Conservation (phyloP, 2,113 vertebrate genomes). For the Uropsilus gracilis region DNA sequence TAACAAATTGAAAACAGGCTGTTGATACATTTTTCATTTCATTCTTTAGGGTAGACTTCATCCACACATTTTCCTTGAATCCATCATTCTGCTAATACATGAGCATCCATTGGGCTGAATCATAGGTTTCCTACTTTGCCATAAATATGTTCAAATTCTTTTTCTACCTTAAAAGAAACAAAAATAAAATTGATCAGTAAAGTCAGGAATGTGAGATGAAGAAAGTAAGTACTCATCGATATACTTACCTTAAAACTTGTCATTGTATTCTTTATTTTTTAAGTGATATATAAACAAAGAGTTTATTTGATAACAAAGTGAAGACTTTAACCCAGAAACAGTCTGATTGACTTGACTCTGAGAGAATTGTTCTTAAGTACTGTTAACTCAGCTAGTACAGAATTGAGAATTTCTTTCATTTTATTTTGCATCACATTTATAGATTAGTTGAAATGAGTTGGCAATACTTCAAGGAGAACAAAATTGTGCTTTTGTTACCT, state of each 20-base stretch:
- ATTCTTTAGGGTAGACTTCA: constrained; percentile 13
- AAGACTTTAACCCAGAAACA: too few species aligned
- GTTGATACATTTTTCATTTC: constrained; percentile 38
- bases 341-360: too few species aligned
- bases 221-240: not conserved
- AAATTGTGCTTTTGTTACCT: not conserved
- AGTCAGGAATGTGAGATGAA: not conserved
- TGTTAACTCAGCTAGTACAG: not conserved
- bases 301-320: too few species aligned
- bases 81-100: not conserved
- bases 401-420: not conserved
- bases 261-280: not conserved
- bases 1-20: constrained; percentile 16
- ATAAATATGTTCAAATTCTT: not conserved
- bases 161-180: not conserved
- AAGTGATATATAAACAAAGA: too few species aligned
- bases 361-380: not conserved
- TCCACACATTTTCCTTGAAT: not conserved
- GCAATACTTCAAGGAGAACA: not conserved
- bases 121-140: not conserved
- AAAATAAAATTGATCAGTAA: not conserved
- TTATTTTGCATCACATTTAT: not conserved
- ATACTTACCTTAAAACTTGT: not conserved
- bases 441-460: constrained; percentile 20
- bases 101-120: not conserved